These are phyloP conservation scores for Melanogrammus aeglefinus DNA, from an alignment of 2,797 vertebrate species.

Conservation along the genomic window DNA sequence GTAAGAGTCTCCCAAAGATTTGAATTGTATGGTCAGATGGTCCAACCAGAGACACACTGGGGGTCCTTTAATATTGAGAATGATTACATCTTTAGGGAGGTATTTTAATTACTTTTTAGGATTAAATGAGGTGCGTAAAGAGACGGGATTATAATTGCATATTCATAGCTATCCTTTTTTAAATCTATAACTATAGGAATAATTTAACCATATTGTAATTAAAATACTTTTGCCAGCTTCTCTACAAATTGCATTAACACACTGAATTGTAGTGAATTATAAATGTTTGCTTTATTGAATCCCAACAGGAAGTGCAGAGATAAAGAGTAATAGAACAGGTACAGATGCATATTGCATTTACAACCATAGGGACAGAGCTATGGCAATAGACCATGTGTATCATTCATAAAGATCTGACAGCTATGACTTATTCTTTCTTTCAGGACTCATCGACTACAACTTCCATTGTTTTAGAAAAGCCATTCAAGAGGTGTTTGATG, in stretches of 20 bases:
- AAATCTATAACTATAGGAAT: neutral
- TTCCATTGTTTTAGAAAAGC: conserved; percentile 96
- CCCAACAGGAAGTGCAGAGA: neutral
- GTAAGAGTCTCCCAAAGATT: neutral
- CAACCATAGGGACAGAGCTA: neutral
- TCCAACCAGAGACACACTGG: neutral
- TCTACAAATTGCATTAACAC: neutral
- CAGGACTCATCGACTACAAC: conserved; percentile 96
- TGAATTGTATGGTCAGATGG: neutral
- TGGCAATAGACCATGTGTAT: neutral
- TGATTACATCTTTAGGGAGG: neutral
- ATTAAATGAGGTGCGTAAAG: neutral
- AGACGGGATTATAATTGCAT: neutral
- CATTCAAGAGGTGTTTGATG: conserved; percentile 95
- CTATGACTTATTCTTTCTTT: neutral
- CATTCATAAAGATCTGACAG: neutral
- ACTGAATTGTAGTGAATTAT: neutral
- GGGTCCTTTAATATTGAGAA: neutral
- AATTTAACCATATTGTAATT: neutral
- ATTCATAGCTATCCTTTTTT: neutral
- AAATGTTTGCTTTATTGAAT: neutral
- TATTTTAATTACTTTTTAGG: neutral
- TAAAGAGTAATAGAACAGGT: neutral
- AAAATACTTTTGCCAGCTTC: neutral
- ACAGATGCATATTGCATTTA: neutral